phyloP scores from a whole-genome alignment of 1,140 invertebrate species.

The Drosophila grimshawi region DNA sequence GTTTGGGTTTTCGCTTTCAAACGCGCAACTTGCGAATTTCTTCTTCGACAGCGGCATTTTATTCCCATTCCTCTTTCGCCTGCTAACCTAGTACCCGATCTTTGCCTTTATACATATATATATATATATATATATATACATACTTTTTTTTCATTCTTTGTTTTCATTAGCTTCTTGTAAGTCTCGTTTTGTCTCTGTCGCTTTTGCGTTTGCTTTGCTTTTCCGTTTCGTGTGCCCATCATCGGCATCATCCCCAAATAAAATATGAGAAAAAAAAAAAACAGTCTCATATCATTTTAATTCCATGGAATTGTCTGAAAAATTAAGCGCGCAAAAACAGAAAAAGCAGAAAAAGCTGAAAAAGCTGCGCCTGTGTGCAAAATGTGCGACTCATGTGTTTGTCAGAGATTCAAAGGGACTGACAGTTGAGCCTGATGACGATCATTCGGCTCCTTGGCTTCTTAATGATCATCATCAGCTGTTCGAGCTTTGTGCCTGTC shows the following conservation, averaged over 20 bases:
- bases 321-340: slow-evolving; percentile 45
- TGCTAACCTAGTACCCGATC: slow-evolving; percentile 80
- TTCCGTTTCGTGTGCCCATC: slow-evolving; percentile 57
- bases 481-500: slow-evolving; percentile 33
- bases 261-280: slow-evolving; percentile 8
- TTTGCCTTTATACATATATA: slow-evolving; percentile 32
- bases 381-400: slow-evolving; percentile 75
- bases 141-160: slow-evolving; percentile 22
- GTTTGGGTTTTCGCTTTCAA: slow-evolving; percentile 79
- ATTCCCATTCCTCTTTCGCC: slow-evolving; percentile 68
- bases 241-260: slow-evolving; percentile 60
- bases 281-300: slow-evolving; percentile 71
- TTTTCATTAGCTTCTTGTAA: slow-evolving; percentile 45
- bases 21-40: slow-evolving; percentile 79
- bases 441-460: slow-evolving; percentile 11
- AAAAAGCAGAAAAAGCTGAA: slow-evolving; percentile 3
- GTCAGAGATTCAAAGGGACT: slow-evolving; percentile 42
- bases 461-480: slow-evolving; percentile 60
- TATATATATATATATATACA: background rate
- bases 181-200: slow-evolving; percentile 60
- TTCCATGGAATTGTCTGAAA: slow-evolving; percentile 80
- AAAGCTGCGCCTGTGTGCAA: slow-evolving; percentile 25
- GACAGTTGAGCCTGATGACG: slow-evolving; percentile 43
- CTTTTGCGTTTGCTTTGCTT: slow-evolving; percentile 26
- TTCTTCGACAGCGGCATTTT: slow-evolving; percentile 58